Evolutionary conservation across 2,797 vertebrate species (phyloP).

Genomic region (Cephalopachus bancanus): DNA sequence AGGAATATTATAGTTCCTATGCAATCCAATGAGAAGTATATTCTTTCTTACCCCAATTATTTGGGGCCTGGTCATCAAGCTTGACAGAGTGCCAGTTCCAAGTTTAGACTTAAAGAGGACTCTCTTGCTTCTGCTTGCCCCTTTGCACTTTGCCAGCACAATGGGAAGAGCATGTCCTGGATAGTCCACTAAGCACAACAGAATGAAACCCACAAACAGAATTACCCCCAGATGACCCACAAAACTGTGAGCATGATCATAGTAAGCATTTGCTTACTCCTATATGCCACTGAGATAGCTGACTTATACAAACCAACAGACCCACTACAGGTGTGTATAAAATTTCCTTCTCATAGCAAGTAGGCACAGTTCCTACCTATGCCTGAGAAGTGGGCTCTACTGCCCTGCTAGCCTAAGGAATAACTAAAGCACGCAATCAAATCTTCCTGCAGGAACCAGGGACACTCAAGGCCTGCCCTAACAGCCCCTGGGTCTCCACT

Average conservation of each 20-base stretch:
- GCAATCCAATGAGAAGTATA: neutral
- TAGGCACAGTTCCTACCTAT: neutral
- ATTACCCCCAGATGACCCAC: neutral
- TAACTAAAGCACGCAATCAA: neutral
- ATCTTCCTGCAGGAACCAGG: neutral
- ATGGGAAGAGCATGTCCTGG: neutral
- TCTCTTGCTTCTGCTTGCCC: neutral
- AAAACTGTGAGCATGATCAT: neutral
- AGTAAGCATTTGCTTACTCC: neutral
- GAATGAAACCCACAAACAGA: neutral
- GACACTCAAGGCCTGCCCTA: neutral
- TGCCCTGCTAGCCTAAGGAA: neutral
- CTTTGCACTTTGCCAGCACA: neutral
- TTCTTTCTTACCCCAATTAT: neutral
- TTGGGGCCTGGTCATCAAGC: neutral
- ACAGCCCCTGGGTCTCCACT: neutral
- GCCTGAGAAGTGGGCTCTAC: neutral
- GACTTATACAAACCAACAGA: neutral
- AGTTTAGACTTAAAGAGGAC: neutral
- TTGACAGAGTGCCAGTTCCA: neutral
- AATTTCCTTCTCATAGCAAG: neutral
- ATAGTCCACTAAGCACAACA: neutral
- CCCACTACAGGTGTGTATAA: neutral
- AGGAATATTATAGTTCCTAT: neutral
- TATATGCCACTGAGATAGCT: neutral